Base-by-base conservation (phyloP, 1,140 invertebrate species). In the Aphidius gifuensis region DNA sequence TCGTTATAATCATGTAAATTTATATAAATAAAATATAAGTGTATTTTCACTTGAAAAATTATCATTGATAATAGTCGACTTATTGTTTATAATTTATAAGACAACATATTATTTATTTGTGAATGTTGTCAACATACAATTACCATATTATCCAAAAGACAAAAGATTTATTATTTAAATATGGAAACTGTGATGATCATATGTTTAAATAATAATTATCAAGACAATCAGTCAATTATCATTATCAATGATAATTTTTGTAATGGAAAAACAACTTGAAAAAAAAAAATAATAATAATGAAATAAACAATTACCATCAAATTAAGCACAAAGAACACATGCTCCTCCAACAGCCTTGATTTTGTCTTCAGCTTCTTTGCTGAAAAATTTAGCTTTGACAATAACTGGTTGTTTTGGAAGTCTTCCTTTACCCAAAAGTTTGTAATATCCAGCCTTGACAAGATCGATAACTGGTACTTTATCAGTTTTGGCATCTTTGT, bases 321-420 rank as follows among this genome's bases (percentile, higher is more conserved):
- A 61, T 96, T 96, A 99, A 73, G 97, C 95, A 76, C 92, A 91
- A 73, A 99, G 84, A 71, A 99, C 89, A 85, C 98, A 99, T 67
- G 89, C 92, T 72, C 98, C 98, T 71, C 97, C 98, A 74, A 92
- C 96, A 77, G 88, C 86, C 83, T 98, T 98, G 72, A 99, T 99
- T 80, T 98, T 99, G 75, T 93, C 87, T 85, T 99, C 98, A 62
- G 98, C 98, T 70, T 84, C 85, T 82, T 93, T 94, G 63, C 96
- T 98, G 88, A 99, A 99, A 84, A 95, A 98, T 82, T 97, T 98
- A 23, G 98, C 98, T 81, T 98, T 99, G 48, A 99, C 97, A 79
- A 99, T 99, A 65, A 99, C 89, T 66, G 97, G 97, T 82, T 97
- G 94, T 66, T 96, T 93, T 53, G 98, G 98, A 60, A 99, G 83